Percentiles rank a stretch among this genome's conserved stretches.
These are phyloP conservation scores for Amia ocellicauda DNA, from an alignment of 2,113 vertebrate species.

Conservation along the genomic window DNA sequence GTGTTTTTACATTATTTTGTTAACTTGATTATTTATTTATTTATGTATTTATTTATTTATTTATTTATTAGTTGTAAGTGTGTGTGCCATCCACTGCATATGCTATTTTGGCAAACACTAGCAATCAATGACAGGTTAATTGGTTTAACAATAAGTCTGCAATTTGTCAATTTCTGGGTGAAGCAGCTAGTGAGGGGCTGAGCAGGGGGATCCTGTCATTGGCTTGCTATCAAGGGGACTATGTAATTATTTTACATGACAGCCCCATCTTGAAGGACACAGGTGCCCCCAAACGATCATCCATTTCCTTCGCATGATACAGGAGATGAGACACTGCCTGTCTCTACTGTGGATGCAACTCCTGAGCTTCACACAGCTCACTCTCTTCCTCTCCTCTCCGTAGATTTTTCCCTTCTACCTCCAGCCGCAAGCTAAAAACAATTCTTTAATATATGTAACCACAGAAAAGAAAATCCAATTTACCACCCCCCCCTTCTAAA, in stretches of 20 bases:
- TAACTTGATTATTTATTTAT: too few species aligned
- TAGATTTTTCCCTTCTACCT: background rate
- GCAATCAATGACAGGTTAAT: slow-evolving; percentile 5
- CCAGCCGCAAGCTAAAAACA: background rate
- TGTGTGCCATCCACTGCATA: too few species aligned
- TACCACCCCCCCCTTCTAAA: background rate
- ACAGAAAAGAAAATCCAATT: background rate
- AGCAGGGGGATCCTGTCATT: background rate
- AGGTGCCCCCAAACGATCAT: background rate
- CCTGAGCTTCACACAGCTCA: background rate
- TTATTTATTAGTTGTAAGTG: too few species aligned
- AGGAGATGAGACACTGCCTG: slow-evolving; percentile 5
- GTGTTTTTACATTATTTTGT: too few species aligned
- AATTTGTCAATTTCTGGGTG: background rate
- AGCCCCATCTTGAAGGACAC: slow-evolving; percentile 31
- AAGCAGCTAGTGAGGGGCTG: background rate
- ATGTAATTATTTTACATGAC: slow-evolving; percentile 30
- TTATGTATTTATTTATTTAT: too few species aligned
- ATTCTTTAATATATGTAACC: background rate
- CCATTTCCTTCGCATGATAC: background rate
- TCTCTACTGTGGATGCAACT: background rate
- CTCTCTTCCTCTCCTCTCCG: background rate
- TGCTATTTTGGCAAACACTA: background rate
- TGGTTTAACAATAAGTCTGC: background rate
- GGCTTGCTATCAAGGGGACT: background rate